A percentile compares a stretch with the other conserved stretches of the same genome.
Conservation (phyloP, 2,113 vertebrate genomes). For the Rostratula benghalensis region DNA sequence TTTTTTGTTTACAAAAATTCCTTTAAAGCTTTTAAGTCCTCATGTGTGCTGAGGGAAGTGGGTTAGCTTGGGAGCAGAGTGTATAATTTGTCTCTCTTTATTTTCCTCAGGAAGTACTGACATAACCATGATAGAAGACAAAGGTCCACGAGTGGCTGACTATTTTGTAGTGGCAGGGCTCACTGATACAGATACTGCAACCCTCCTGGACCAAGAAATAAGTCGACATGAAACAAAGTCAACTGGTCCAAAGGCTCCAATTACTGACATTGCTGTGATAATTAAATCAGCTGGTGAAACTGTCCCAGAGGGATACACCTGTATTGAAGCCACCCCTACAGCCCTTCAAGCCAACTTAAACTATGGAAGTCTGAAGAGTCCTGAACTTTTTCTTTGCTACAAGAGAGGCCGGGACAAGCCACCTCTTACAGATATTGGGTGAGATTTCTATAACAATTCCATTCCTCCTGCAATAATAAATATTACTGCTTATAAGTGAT, state of each 20-base stretch:
- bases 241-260: conserved; percentile 90
- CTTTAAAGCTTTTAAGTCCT: neutral
- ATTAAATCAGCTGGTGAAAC: conserved; percentile 91
- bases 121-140: conserved; percentile 94
- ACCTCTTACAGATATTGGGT: conserved; percentile 94
- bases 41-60: neutral
- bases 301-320: conserved; percentile 94
- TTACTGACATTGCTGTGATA: conserved; percentile 94
- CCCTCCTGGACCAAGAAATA: conserved; percentile 89
- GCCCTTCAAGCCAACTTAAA: conserved; percentile 95
- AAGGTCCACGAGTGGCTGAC: conserved; percentile 94
- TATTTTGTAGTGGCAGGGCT: conserved; percentile 98
- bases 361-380: conserved; percentile 96
- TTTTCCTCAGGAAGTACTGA: conserved; percentile 57
- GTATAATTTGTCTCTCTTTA: neutral
- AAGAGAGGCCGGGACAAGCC: conserved; percentile 88
- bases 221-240: conserved; percentile 88
- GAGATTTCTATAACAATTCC: conserved; percentile 38
- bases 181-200: conserved; percentile 90
- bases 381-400: conserved; percentile 95
- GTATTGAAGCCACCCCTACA: conserved; percentile 90
- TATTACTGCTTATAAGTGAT: neutral
- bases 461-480: neutral
- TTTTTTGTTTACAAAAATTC: neutral
- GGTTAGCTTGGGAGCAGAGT: neutral